Percentiles rank a stretch among this genome's conserved stretches.
Evolutionary conservation across 2,797 vertebrate genomes (phyloP).

Genomic region (Acestrorhynchus altus): DNA sequence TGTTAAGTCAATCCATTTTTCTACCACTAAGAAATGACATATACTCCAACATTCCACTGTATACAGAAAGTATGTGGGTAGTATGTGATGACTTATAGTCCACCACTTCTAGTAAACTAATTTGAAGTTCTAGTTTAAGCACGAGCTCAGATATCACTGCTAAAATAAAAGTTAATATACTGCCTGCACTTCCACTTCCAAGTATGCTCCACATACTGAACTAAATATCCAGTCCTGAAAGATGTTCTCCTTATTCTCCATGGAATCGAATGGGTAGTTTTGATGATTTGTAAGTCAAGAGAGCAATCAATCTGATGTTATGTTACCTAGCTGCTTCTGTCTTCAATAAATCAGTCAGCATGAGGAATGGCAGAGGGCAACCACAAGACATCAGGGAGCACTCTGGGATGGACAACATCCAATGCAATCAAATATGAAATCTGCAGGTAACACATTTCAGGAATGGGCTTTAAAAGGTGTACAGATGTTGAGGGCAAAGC

Average conservation of each 20-base stretch:
- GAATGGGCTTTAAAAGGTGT: background rate
- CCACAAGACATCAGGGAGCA: constrained; percentile 32
- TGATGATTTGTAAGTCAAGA: constrained; percentile 29
- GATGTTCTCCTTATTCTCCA: background rate
- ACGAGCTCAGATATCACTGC: background rate
- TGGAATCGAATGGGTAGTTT: constrained; percentile 29
- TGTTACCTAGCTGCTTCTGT: constrained; percentile 16
- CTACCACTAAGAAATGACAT: background rate
- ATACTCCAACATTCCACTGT: too few species aligned
- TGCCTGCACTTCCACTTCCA: background rate
- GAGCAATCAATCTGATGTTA: constrained; percentile 29
- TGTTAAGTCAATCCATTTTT: background rate
- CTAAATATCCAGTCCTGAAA: constrained; percentile 16
- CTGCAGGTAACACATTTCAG: background rate
- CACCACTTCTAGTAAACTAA: too few species aligned
- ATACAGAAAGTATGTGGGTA: too few species aligned
- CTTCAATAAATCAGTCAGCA: constrained; percentile 26
- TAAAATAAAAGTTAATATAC: constrained; percentile 4
- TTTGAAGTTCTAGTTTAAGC: background rate
- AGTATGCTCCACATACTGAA: background rate
- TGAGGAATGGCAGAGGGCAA: constrained; percentile 37
- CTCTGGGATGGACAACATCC: constrained; percentile 23
- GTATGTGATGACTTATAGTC: too few species aligned
- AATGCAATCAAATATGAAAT: constrained; percentile 37
- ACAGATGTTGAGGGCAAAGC: background rate